Evolutionary conservation across 2,888 invertebrate species (phyloP), one percentile per base, ranked within the genome.

Genomic region (Patella depressa): DNA sequence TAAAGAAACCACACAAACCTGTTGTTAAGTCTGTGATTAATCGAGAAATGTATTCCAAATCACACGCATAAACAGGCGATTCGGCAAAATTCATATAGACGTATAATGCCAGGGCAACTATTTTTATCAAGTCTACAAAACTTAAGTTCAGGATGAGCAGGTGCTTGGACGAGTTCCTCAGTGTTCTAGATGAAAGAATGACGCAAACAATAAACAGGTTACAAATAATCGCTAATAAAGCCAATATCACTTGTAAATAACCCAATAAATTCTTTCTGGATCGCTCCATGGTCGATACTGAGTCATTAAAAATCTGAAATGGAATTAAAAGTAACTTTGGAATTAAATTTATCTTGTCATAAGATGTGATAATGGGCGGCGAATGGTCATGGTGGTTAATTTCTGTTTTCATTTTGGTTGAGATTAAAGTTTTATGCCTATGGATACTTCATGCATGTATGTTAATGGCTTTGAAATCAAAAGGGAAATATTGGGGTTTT

Each of bases 131-230:
- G 65, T 65, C 65, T 14, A 65, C 65, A 14, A 65, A 65, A 24
- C 65, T 65, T 19, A 65, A 24, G 24, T 65, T 65, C 65, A 65
- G 14, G 9, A 65, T 65, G 19, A 65, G 65, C 11, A 65, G 65
- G 24, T 65, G 65, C 24, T 65, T 65, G 11, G 65, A 65, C 9
- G 65, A 65, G 65, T 65, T 65, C 24, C 65, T 65, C 19, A 65
- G 65, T 65, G 19, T 65, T 24, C 24, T 65, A 24, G 65, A 65
- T 65, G 65, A 19, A 65, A 65, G 65, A 24, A 65, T 65, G 9
- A 65, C 65, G 24, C 65, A 65, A 24, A 65, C 65, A 24, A 65
- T 65, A 65, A 65, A 65, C 65, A 65, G 65, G 24, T 65, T 65
- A 19, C 65, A 65, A 3, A 65, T 24, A 19, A 65, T 19, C 12